A percentile compares a stretch with the other conserved stretches of the same genome.
Evolutionary conservation across 2,888 invertebrate genomes (phyloP).

Genomic region (Nymphalis urticae): DNA sequence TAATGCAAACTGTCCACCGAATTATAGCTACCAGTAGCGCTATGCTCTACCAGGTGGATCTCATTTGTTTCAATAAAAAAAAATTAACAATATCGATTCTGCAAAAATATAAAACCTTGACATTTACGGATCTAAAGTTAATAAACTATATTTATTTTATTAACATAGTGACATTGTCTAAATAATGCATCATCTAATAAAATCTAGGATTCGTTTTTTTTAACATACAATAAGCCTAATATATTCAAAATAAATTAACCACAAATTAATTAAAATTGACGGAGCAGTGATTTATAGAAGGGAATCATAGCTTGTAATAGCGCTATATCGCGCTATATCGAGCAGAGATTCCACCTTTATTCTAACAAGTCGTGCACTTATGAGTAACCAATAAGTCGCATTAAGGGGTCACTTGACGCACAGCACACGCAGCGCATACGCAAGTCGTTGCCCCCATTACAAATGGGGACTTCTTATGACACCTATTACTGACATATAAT

Average conservation of each 20-base stretch:
- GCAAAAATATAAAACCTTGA: too few relatives aligned
- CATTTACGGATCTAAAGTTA: too few relatives aligned
- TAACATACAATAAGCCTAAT: too few relatives aligned
- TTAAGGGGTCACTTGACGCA: slow-evolving; percentile 77
- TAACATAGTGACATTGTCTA: too few relatives aligned
- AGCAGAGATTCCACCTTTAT: slow-evolving; percentile 11
- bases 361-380: slow-evolving; percentile 59
- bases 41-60: neutral
- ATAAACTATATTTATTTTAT: too few relatives aligned
- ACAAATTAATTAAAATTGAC: too few relatives aligned
- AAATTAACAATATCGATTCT: too few relatives aligned
- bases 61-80: too few relatives aligned
- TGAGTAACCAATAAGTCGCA: slow-evolving; percentile 78
- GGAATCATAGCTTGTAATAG: neutral
- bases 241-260: too few relatives aligned
- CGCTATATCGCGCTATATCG: slow-evolving; percentile 8
- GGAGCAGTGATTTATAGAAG: too few relatives aligned
- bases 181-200: too few relatives aligned
- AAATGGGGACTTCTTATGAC: slow-evolving; percentile 59
- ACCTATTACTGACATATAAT: slow-evolving; percentile 46
- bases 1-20: slow-evolving; percentile 17
- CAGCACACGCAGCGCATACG: slow-evolving; percentile 72
- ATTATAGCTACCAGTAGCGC: neutral
- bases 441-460: slow-evolving; percentile 74
- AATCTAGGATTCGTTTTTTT: too few relatives aligned